phyloP scores from a whole-genome alignment of 2,113 vertebrate species.

The Bos javanicus region DNA sequence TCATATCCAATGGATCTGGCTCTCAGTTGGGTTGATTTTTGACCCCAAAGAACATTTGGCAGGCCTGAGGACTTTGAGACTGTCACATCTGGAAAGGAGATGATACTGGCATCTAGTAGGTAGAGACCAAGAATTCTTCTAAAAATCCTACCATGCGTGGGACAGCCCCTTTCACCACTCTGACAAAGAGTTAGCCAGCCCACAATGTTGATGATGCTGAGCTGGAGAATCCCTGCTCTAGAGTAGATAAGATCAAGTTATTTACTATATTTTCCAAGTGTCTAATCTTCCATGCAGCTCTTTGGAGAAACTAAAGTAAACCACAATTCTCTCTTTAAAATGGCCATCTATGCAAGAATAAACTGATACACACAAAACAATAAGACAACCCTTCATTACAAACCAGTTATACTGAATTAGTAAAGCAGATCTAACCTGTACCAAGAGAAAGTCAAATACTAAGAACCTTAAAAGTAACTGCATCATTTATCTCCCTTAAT shows the following conservation, averaged over 20 bases:
- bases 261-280: background rate
- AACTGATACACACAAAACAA: background rate
- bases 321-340: background rate
- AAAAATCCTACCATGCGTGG: background rate
- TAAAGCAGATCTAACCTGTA: background rate
- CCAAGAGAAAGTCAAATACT: background rate
- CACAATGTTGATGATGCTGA: background rate
- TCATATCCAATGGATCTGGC: background rate
- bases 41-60: rapidly evolving
- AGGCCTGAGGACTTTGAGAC: background rate
- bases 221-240: background rate
- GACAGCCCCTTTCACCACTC: background rate
- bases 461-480: background rate
- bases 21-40: background rate
- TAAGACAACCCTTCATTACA: background rate
- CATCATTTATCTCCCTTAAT: background rate
- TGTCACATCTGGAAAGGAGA: background rate
- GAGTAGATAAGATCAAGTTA: background rate
- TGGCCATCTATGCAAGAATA: background rate
- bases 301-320: background rate
- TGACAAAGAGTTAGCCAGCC: background rate
- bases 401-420: background rate
- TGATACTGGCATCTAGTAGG: background rate
- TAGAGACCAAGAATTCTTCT: background rate
- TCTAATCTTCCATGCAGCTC: background rate